Conservation (phyloP, 2,113 vertebrate species). For the Ochotona curzoniae region DNA sequence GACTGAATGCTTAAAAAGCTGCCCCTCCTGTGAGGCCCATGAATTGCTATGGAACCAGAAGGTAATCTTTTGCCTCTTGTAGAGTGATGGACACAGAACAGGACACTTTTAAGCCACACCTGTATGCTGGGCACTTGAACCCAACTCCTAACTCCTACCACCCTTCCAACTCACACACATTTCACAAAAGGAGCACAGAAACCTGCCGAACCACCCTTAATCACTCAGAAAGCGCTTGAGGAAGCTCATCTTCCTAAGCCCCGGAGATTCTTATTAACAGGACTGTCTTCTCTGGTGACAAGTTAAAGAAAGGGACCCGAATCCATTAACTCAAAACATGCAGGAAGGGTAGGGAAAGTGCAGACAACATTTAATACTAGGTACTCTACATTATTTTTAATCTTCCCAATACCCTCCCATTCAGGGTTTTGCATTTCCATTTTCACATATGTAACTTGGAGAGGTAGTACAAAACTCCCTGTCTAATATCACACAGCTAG, state of each 20-base stretch:
- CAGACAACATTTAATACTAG: background rate
- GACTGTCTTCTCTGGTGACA: background rate
- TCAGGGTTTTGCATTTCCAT: background rate
- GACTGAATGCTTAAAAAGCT: constrained; percentile 35
- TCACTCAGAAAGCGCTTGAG: background rate
- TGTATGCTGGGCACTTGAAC: background rate
- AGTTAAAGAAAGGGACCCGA: background rate
- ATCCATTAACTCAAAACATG: constrained; percentile 25
- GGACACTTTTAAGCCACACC: too few species aligned
- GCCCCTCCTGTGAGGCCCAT: background rate
- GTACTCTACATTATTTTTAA: background rate
- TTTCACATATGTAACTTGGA: background rate
- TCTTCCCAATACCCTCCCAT: background rate
- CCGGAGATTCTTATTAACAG: background rate
- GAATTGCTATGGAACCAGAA: constrained; percentile 1
- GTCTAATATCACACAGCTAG: background rate
- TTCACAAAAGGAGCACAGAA: background rate
- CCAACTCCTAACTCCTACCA: background rate
- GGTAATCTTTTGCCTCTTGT: background rate
- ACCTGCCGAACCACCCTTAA: background rate
- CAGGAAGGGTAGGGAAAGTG: background rate
- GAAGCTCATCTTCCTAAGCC: background rate
- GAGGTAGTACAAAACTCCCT: background rate
- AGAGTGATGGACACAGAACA: background rate
- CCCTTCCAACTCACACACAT: background rate